Base-by-base conservation (phyloP, 2,888 invertebrate species). In the Euplagia quadripunctaria region DNA sequence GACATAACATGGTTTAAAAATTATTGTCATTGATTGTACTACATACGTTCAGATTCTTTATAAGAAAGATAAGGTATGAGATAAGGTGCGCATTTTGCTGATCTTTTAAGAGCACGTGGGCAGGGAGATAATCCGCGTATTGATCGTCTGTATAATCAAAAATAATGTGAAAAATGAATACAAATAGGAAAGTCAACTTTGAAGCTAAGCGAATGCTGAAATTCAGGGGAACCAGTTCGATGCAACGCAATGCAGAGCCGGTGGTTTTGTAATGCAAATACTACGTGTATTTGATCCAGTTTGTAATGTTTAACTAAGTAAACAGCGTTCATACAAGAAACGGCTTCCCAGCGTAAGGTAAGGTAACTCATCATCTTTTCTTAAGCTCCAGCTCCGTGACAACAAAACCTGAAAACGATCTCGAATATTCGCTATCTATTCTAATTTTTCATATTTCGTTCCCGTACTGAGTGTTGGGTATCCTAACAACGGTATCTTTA, bases 401-500 rank as follows among this genome's bases (percentile, higher is more conserved):
- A 64, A 43, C 5, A 52, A 9, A 42, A 52, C n/a, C 65, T 31
- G 20, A 71, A 64, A 77, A 78, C 71, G 69, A 70, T 70, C 75
- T 79, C 66, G 61, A 81, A 75, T 78, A 84, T 86, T 85, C 51
- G 68, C 84, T 86, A 86, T 84, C 85, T 86, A 85, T 79, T 63
- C 68, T 71, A 73, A n/a, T 31, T 70, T 73, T 49, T 79, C 91
- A 93, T 79, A 93, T 93, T 79, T 96, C 96, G 79, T 96, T 95
- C 68, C 94, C 94, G 70, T 87, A 92, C 71, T 93, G 92, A 46
- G 91, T 87, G 81, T 93, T 93, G 1, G 93, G 94, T 92, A 96
- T 94, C 83, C 96, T 91, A 68, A 96, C 92, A 12, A 96, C 89
- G 0, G 96, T 96, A 20, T 96, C 96, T 77, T 87, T 92, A n/a